Percentiles rank a stretch among this genome's conserved stretches.
Evolutionary conservation across 2,113 vertebrate genomes (phyloP).

Genomic region (Leucoraja erinaceus): DNA sequence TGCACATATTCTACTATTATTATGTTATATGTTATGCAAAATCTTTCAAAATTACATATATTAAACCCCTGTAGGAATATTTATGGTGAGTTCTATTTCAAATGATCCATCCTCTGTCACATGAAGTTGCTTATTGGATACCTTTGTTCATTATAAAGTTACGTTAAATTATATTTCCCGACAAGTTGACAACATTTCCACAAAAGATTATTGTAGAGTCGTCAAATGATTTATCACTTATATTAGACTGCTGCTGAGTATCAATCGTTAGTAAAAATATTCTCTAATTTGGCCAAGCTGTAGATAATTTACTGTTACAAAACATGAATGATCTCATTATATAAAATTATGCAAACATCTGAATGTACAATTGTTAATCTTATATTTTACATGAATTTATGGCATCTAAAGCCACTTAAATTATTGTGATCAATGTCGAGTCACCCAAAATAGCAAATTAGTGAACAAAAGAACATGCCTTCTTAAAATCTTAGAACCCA

Average conservation of each 20-base stretch:
- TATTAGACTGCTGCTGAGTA: neutral
- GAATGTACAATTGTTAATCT: neutral
- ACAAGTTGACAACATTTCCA: neutral
- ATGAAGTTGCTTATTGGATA: neutral
- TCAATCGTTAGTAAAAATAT: conserved; percentile 14
- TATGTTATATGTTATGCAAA: neutral
- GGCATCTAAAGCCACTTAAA: neutral
- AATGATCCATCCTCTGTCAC: neutral
- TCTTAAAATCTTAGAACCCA: neutral
- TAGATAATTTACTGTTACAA: neutral
- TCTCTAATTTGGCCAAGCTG: neutral
- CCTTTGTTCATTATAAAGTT: neutral
- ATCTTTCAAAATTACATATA: neutral
- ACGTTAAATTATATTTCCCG: neutral
- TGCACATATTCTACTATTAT: neutral
- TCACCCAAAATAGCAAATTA: neutral
- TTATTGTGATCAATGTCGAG: conserved; percentile 1
- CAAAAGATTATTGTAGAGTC: neutral
- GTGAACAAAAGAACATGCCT: neutral
- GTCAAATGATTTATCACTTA: conserved; percentile 20
- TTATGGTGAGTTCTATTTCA: neutral
- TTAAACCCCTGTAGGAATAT: neutral
- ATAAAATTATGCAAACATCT: neutral
- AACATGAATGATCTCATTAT: neutral
- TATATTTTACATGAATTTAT: neutral